Percentiles rank a stretch among this genome's conserved stretches.
phyloP scores from a whole-genome alignment of 2,113 vertebrate genomes.

The Potamarius usumacintae region DNA sequence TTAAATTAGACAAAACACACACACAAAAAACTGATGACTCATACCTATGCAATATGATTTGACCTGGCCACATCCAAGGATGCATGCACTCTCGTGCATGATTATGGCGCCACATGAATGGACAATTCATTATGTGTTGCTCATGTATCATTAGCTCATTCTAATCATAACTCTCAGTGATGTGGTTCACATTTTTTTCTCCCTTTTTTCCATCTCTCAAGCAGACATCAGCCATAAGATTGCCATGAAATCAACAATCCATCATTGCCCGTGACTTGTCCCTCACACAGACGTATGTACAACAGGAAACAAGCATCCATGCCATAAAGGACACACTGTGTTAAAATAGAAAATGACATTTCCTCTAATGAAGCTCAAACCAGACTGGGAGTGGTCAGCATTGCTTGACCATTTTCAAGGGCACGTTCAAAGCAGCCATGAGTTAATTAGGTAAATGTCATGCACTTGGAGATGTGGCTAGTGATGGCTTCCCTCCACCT shows the following conservation, averaged over 20 bases:
- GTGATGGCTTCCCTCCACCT: conserved; percentile 58
- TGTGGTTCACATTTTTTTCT: not conserved
- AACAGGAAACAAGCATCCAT: not conserved
- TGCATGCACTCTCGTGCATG: not conserved
- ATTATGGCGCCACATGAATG: not conserved
- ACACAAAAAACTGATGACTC: not conserved
- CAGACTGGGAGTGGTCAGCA: conserved; percentile 42
- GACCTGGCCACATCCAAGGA: not conserved
- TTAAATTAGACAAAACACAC: not conserved
- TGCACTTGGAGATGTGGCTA: conserved; percentile 50
- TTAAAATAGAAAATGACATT: conserved; percentile 54
- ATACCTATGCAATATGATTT: not conserved
- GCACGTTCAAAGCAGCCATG: conserved; percentile 45
- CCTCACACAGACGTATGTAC: not conserved
- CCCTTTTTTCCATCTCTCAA: conserved; percentile 24
- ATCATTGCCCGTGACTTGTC: conserved; percentile 43
- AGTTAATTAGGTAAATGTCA: conserved; percentile 73
- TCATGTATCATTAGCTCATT: conserved; percentile 32
- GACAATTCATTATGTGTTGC: not conserved
- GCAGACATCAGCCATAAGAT: not conserved
- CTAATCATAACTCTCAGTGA: not conserved
- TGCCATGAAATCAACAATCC: conserved; percentile 45
- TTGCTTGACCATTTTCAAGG: conserved; percentile 24
- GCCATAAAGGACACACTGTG: conserved; percentile 25
- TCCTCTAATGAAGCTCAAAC: conserved; percentile 57